Conservation (phyloP, 2,113 vertebrate species). For the Lasiurus cinereus region DNA sequence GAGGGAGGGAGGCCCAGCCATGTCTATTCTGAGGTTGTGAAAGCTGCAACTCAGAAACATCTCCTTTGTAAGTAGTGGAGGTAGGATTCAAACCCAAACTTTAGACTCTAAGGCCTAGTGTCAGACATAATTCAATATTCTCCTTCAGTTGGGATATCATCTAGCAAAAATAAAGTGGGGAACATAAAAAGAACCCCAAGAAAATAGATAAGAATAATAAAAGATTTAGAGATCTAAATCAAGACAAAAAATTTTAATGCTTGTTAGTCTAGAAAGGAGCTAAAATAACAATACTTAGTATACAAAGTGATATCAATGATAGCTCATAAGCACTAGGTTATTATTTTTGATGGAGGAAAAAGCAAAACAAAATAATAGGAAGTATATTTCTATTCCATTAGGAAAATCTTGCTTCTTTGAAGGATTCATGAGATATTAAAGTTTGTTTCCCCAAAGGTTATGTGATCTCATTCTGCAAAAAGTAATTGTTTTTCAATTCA, state of each 20-base stretch:
- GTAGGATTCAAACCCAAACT: background rate
- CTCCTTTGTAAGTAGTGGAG: background rate
- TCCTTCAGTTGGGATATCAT: background rate
- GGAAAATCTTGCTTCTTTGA: background rate
- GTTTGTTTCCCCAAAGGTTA: background rate
- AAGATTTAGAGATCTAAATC: constrained; percentile 15
- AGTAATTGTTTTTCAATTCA: background rate
- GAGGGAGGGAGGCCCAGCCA: background rate
- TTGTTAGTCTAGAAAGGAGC: background rate
- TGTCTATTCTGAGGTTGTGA: background rate
- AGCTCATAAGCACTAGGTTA: background rate
- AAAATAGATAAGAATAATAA: background rate
- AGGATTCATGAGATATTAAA: background rate
- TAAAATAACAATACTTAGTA: constrained; percentile 3
- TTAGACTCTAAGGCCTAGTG: background rate
- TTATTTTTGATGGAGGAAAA: constrained; percentile 6
- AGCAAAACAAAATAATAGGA: background rate
- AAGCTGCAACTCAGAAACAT: background rate
- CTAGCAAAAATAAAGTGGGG: background rate
- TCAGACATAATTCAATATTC: background rate
- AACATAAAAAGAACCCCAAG: background rate
- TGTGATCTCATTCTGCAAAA: background rate
- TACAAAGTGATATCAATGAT: background rate
- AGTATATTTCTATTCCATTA: background rate
- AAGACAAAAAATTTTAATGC: constrained; percentile 30